Conservation (phyloP, 2,113 vertebrate genomes). For the Eudyptes chrysolophus region DNA sequence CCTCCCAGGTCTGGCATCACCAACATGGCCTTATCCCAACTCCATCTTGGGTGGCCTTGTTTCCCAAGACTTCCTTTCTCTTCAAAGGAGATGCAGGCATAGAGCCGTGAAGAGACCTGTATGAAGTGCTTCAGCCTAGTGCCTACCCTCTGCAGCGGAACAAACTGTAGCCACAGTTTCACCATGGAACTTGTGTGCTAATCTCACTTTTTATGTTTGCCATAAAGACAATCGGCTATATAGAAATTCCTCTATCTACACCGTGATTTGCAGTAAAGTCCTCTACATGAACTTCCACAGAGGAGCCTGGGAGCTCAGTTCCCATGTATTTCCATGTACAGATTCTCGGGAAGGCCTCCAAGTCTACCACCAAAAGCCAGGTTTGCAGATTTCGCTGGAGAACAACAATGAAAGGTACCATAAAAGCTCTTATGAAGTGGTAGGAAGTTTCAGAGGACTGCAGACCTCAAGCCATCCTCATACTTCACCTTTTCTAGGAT, state of each 20-base stretch:
- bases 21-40: not conserved
- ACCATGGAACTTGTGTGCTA: not conserved
- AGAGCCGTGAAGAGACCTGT: not conserved
- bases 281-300: not conserved
- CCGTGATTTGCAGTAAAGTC: accelerated
- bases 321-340: not conserved
- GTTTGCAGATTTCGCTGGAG: not conserved
- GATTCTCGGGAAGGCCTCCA: not conserved
- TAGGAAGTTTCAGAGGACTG: not conserved
- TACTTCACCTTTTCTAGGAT: not conserved
- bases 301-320: not conserved
- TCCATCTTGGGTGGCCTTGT: not conserved
- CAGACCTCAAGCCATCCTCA: not conserved
- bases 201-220: not conserved
- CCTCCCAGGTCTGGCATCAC: not conserved
- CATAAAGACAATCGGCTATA: not conserved
- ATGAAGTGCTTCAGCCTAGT: not conserved
- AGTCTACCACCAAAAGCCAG: not conserved
- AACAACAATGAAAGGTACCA: not conserved
- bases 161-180: not conserved
- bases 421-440: not conserved
- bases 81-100: not conserved
- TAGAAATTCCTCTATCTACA: not conserved
- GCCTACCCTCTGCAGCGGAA: accelerated
- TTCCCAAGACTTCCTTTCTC: not conserved